Base-by-base conservation (phyloP, 1,140 invertebrate genomes). In the Pseudomyrmex gracilis region DNA sequence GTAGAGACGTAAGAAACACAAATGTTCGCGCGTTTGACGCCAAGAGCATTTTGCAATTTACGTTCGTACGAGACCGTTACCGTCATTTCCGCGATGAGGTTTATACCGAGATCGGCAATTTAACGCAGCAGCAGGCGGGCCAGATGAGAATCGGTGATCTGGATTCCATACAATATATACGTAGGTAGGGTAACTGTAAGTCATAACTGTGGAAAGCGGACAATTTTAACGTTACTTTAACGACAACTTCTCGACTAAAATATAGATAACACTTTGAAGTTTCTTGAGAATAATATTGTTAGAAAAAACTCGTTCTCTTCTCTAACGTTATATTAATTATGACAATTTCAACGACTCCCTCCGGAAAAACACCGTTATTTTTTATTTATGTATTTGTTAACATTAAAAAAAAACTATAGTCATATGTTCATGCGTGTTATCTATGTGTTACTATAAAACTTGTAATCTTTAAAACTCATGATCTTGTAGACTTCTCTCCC, bases 141-240 rank as follows among this genome's bases (percentile, higher is more conserved):
- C 78, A 63, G 73, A 22, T 84, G 73, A 77, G 73, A 86, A 83
- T 83, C 82, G 51, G 20, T 70, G 73, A 87, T 87, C 68, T 58
- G 67, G 47, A 87, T 87, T 84, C 73, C 67, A n/a, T 51, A 55
- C 71, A 64, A 66, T 76, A 53, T 64, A 22, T 57, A 34, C 43
- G 60, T 71, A 47, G 76, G 43, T 34, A 34, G 34, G 34, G 5
- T 84, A 87, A 87, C 85, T 80, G 86, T 87, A 74, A 47, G 85
- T 67, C 22, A 77, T 87, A 87, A 80, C 57, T 80, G 86, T 63
- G 83, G 85, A 67, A 80, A 86, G 73, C 83, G 86, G 80, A 84
- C 82, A 84, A 61, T 49, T 68, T 89, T 89, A 89, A 89, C 82
- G 85, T 76, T 74, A 86, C 83, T 88, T 88, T 89, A 89, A 89